phyloP scores from a whole-genome alignment of 1,140 invertebrate genomes.

The Cotesia vestalis region DNA sequence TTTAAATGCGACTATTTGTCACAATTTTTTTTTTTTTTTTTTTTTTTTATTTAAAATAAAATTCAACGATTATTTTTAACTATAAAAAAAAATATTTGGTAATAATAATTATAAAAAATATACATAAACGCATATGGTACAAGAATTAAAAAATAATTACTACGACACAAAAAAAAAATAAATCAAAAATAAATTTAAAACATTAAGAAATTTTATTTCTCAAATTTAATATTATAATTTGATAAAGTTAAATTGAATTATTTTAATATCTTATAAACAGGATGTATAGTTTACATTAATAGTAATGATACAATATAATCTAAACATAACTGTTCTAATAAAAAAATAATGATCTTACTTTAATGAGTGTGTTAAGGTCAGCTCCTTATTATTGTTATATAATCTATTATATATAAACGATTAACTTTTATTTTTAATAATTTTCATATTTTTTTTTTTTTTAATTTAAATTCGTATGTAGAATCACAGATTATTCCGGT shows the following conservation, averaged over 20 bases:
- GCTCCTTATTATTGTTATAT: not conserved
- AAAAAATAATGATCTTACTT: conserved; percentile 26
- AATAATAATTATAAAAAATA: too few relatives aligned
- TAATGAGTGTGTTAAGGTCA: not conserved
- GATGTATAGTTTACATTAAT: not conserved
- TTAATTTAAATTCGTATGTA: too few relatives aligned
- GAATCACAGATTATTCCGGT: not conserved
- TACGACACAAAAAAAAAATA: not conserved
- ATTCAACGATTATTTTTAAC: too few relatives aligned
- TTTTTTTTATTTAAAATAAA: too few relatives aligned
- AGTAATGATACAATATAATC: not conserved
- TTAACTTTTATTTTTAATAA: not conserved
- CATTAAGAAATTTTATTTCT: too few relatives aligned
- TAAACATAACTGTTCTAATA: conserved; percentile 4
- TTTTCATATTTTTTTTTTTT: not conserved
- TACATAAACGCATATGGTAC: too few relatives aligned
- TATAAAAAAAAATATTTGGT: too few relatives aligned
- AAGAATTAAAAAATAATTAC: too few relatives aligned
- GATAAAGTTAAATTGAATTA: not conserved
- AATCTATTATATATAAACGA: not conserved
- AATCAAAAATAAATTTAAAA: not conserved
- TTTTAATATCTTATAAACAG: not conserved
- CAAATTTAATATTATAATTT: too few relatives aligned
- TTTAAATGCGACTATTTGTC: too few relatives aligned
- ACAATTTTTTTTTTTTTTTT: too few relatives aligned